Percentiles rank a stretch among this genome's conserved stretches.
Conservation (phyloP, 2,113 vertebrate genomes). For the Pedetes capensis region DNA sequence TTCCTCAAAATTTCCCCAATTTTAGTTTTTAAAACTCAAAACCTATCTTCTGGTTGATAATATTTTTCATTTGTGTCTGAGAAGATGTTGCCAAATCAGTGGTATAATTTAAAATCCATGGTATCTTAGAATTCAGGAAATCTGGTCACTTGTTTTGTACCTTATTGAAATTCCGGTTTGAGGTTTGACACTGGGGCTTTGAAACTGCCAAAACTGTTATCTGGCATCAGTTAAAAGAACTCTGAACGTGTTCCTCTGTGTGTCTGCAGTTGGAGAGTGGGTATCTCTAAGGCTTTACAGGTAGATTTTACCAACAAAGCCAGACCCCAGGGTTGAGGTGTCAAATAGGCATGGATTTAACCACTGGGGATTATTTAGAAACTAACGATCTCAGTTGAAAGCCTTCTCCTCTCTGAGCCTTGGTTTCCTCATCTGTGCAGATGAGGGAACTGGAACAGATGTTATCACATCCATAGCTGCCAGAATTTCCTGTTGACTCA, state of each 20-base stretch:
- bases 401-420: background rate
- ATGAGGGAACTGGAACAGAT: background rate
- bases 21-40: constrained; percentile 50
- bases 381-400: constrained; percentile 12
- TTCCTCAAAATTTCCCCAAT: background rate
- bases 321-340: background rate
- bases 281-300: background rate
- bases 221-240: constrained; percentile 60
- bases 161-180: constrained; percentile 63
- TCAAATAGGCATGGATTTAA: background rate
- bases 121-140: constrained; percentile 63
- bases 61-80: constrained; percentile 51
- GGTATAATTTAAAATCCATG: constrained; percentile 39
- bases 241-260: constrained; percentile 1
- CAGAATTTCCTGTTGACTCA: constrained; percentile 50
- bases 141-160: constrained; percentile 62
- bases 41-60: background rate
- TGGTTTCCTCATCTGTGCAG: constrained; percentile 51
- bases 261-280: constrained; percentile 39
- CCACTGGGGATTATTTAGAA: constrained; percentile 36
- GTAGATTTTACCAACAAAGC: constrained; percentile 36
- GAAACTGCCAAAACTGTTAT: constrained; percentile 64
- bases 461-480: constrained; percentile 14
- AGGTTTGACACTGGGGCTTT: constrained; percentile 60
- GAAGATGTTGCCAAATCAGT: constrained; percentile 6